These are phyloP conservation scores for Diloba caeruleocephala DNA, from an alignment of 2,888 invertebrate genomes.

Conservation along the genomic window DNA sequence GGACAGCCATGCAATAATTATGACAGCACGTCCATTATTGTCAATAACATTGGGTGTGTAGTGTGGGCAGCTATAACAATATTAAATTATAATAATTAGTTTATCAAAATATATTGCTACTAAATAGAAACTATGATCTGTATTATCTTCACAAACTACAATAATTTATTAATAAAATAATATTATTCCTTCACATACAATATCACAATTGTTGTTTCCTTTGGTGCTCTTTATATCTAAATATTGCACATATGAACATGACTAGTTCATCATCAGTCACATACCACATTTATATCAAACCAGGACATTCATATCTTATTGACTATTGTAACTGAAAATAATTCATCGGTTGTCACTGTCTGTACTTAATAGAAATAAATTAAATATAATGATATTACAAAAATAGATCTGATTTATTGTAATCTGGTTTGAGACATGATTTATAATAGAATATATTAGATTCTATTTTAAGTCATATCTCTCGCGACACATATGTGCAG, in stretches of 20 bases:
- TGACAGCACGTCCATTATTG: too few relatives aligned
- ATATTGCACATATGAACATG: constrained; percentile 65
- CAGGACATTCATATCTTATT: constrained; percentile 32
- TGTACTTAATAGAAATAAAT: constrained; percentile 35
- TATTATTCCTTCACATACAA: constrained; percentile 64
- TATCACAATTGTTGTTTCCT: constrained; percentile 78
- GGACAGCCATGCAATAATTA: too few relatives aligned
- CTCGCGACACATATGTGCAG: constrained; percentile 77
- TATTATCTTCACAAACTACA: constrained; percentile 35
- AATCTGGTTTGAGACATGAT: constrained; percentile 40
- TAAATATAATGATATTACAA: constrained; percentile 43
- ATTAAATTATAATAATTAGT: constrained; percentile 13
- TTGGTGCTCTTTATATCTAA: constrained; percentile 72
- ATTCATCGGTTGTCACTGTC: constrained; percentile 20
- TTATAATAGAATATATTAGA: constrained; percentile 62
- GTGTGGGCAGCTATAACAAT: too few relatives aligned
- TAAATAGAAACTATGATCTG: constrained; percentile 44
- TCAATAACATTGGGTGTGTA: too few relatives aligned
- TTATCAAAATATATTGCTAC: constrained; percentile 30
- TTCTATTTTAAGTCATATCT: too few relatives aligned
- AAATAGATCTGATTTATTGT: constrained; percentile 49
- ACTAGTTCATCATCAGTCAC: constrained; percentile 61
- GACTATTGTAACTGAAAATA: constrained; percentile 44
- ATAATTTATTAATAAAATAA: constrained; percentile 53
- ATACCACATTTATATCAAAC: constrained; percentile 47